Conservation (phyloP, 2,888 invertebrate genomes). For the Geophilus truncorum region DNA sequence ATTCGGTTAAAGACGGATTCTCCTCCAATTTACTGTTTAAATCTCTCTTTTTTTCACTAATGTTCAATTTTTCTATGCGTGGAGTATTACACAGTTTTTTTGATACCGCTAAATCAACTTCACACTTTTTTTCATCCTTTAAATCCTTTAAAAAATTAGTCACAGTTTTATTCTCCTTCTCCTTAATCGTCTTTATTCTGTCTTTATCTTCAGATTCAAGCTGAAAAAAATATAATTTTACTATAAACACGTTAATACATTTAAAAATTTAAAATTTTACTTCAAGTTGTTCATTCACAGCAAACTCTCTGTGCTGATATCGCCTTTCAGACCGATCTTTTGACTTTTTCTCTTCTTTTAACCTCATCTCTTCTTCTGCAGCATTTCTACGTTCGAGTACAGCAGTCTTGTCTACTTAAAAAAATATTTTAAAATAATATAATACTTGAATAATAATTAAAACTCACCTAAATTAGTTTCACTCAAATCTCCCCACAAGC, state of each 20-base stretch:
- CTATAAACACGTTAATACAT: background rate
- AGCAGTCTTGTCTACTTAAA: background rate
- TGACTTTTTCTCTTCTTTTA: constrained; percentile 54
- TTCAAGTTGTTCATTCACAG: constrained; percentile 58
- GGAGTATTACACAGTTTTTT: too few relatives aligned
- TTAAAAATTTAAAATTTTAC: constrained; percentile 44
- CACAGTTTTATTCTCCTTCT: constrained; percentile 57
- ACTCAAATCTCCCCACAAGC: background rate
- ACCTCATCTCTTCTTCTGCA: constrained; percentile 56
- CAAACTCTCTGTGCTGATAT: constrained; percentile 56
- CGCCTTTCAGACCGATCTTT: constrained; percentile 46
- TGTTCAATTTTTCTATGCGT: too few relatives aligned
- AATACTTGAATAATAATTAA: background rate
- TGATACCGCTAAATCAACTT: constrained; percentile 47
- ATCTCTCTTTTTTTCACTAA: constrained; percentile 38
- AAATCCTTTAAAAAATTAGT: constrained; percentile 57
- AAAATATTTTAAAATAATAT: background rate
- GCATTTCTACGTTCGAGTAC: constrained; percentile 53
- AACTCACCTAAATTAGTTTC: background rate
- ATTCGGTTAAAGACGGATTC: constrained; percentile 37
- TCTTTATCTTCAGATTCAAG: constrained; percentile 51
- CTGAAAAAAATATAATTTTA: background rate
- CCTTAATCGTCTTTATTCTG: constrained; percentile 60
- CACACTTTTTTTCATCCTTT: constrained; percentile 54
- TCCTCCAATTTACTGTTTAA: background rate